Conservation (phyloP, 2,888 invertebrate genomes). For the Zelleria hepariella region DNA sequence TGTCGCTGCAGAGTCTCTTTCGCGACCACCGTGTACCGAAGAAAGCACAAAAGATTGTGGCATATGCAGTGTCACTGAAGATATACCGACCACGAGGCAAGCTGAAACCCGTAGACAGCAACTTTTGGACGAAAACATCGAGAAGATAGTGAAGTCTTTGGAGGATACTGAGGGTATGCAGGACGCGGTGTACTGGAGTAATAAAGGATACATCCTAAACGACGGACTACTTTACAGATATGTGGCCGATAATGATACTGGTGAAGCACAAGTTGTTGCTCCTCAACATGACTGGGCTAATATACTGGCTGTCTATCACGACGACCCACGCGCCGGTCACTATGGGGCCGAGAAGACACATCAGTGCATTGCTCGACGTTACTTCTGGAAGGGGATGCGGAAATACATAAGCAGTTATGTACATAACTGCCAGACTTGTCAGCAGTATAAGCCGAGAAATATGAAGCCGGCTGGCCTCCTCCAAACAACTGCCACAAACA, state of each 20-base stretch:
- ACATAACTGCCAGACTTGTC: not conserved
- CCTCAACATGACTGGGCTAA: not conserved
- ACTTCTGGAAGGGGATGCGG: not conserved
- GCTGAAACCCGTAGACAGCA: too few relatives aligned
- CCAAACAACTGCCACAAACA: not conserved
- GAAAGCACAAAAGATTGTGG: not conserved
- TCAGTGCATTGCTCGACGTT: not conserved
- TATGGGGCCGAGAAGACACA: not conserved
- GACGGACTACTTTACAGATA: not conserved
- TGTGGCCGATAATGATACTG: not conserved
- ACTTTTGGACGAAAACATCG: too few relatives aligned
- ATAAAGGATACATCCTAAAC: too few relatives aligned
- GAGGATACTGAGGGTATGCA: not conserved
- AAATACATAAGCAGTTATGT: not conserved
- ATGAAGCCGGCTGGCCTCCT: not conserved
- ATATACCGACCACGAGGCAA: too few relatives aligned
- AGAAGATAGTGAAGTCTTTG: too few relatives aligned
- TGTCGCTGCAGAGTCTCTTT: slow-evolving; percentile 35
- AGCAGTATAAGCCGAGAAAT: not conserved
- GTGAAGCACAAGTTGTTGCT: not conserved
- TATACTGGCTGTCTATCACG: not conserved
- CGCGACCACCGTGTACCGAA: not conserved
- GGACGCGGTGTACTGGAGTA: not conserved
- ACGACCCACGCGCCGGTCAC: not conserved
- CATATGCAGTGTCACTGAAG: too few relatives aligned